Conservation (phyloP, 1,140 invertebrate genomes). For the Plodia interpunctella region DNA sequence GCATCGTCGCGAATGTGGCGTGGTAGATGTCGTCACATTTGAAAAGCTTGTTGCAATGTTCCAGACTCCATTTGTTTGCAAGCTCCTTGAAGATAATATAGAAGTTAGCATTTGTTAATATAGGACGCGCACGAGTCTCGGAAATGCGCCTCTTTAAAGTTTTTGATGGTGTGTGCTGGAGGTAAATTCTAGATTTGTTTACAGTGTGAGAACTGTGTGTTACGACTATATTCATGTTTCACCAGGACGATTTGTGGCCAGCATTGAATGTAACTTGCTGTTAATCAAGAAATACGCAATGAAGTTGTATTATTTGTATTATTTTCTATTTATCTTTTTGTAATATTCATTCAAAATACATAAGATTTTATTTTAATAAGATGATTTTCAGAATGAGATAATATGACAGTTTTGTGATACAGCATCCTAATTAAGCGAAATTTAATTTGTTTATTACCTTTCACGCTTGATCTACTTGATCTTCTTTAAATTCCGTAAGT, state of each 20-base stretch:
- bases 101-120: background rate
- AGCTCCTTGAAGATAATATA: background rate
- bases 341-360: no score
- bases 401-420: no score
- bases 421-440: no score
- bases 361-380: no score
- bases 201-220: constrained; percentile 2
- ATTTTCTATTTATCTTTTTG: no score
- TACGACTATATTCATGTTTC: background rate
- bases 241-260: background rate
- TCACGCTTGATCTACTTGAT: no score
- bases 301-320: no score
- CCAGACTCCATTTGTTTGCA: background rate
- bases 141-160: constrained; percentile 3
- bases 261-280: constrained; percentile 10
- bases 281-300: constrained; percentile 12
- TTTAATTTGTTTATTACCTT: no score
- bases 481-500: no score
- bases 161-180: constrained; percentile 4
- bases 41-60: background rate
- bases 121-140: constrained; percentile 1
- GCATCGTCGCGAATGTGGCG: no score
- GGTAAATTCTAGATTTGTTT: constrained; percentile 1
- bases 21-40: no score
- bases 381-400: no score